These are phyloP conservation scores for Triplophysa tibetana DNA, from an alignment of 2,113 vertebrate genomes.

Conservation along the genomic window DNA sequence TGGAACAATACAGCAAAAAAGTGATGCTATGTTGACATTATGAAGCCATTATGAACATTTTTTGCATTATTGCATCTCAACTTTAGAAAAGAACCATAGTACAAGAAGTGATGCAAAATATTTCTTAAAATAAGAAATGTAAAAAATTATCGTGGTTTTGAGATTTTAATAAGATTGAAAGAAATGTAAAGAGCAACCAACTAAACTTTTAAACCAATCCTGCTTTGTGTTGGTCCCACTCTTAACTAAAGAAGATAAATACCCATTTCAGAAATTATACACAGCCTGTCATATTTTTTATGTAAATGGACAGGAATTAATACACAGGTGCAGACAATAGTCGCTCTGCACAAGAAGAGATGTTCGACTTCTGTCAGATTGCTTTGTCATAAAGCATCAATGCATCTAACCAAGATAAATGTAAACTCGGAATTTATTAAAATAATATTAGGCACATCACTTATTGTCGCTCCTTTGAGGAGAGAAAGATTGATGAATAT, in stretches of 20 bases:
- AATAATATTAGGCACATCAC: neutral
- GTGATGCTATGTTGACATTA: too few relatives aligned
- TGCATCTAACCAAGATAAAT: slow-evolving; percentile 24
- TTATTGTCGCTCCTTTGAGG: neutral
- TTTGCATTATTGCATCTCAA: too few relatives aligned
- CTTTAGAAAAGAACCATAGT: too few relatives aligned
- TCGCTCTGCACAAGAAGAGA: neutral
- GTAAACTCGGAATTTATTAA: neutral
- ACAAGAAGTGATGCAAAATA: too few relatives aligned
- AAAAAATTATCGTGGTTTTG: too few relatives aligned
- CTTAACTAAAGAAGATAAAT: neutral
- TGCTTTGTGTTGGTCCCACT: neutral
- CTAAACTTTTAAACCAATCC: too few relatives aligned
- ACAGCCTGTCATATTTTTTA: neutral
- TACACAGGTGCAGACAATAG: neutral
- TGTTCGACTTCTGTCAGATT: neutral
- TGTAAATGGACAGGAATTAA: neutral
- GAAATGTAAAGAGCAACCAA: too few relatives aligned
- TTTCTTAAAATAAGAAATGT: too few relatives aligned
- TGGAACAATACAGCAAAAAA: too few relatives aligned
- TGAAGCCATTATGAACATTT: too few relatives aligned
- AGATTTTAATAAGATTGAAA: too few relatives aligned
- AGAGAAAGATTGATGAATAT: slow-evolving; percentile 34
- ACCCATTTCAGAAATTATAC: slow-evolving; percentile 18
- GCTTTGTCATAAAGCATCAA: slow-evolving; percentile 3